Evolutionary conservation across 2,888 invertebrate species (phyloP), one percentile per base, ranked within the genome.

Genomic region (Ophion slaviceki): DNA sequence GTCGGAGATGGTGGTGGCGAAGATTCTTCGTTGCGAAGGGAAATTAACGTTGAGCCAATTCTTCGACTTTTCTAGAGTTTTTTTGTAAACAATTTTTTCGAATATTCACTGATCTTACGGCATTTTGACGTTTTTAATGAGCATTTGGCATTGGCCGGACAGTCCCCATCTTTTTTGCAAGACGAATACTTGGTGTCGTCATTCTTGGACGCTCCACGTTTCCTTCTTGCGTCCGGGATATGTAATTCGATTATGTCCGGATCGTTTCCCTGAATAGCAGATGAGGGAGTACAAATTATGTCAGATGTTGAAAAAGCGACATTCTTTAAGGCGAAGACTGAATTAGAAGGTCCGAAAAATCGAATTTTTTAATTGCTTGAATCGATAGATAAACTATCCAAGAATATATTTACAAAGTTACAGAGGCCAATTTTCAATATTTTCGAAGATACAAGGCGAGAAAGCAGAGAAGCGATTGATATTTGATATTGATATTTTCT

Each of bases 191-290:
- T 57, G 11, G 6, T 59, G 66, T 47, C 47, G 14, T 47, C 20
- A 36, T 36, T 24, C 20, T 81, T 86, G 67, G 80, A 81, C 6
- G 83, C 20, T 57, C 88, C 88, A 24, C 90, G 88, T 62, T 86
- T 91, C 64, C 80, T 78, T 66, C 87, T 75, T 78, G 62, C 76
- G 71, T 89, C 87, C 24, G 89, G 87, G 2, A 91, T 76, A 61
- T 91, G 88, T 45, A 91, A 71, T 40, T 90, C 86, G 77, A 91
- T 78, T 71, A 91, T 79, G 32, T 90, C 88, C 62, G 88, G 81
- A 8, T 89, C 89, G 86, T 71, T 66, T 59, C 59, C 78, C 84
- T 84, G 47, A 59, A 68, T n/a, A 5, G 11, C 17, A 14, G 75
- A 76, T 17, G 74, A 7, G 10, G 32, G 32, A 71, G 24, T 8